A percentile compares a stretch with the other conserved stretches of the same genome.
Evolutionary conservation across 2,888 invertebrate species (phyloP).

Genomic region (Cenopis cana): DNA sequence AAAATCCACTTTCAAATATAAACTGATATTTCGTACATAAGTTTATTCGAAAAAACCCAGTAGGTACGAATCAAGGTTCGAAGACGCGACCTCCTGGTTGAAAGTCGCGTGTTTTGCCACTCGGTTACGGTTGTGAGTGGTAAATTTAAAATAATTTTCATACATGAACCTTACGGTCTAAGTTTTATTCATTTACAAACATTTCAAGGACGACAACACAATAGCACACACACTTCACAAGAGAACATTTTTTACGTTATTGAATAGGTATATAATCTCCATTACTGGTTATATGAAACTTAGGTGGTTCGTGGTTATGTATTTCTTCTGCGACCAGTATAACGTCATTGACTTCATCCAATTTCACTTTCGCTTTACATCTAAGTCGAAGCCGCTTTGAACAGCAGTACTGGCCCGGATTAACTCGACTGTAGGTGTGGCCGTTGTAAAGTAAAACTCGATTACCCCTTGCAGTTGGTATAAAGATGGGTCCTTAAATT

Average conservation of each 20-base stretch:
- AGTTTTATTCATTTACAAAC: no score
- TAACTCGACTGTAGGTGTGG: slow-evolving; percentile 51
- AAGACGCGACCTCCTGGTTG: no score
- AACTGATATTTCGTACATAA: no score
- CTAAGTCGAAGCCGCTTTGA: slow-evolving; percentile 46
- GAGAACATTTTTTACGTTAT: slow-evolving; percentile 18
- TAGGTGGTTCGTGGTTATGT: slow-evolving; percentile 21
- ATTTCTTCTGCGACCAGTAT: not conserved
- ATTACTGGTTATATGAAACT: not conserved
- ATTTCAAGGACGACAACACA: no score
- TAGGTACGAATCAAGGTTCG: no score
- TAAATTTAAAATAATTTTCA: no score
- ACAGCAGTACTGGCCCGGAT: slow-evolving; percentile 52
- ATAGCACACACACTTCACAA: not conserved
- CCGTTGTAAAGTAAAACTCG: slow-evolving; percentile 50
- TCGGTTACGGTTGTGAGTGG: no score
- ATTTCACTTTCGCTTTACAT: slow-evolving; percentile 26
- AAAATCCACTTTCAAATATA: no score
- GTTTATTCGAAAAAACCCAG: no score
- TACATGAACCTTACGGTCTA: no score
- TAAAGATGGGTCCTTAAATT: slow-evolving; percentile 9
- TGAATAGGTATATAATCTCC: slow-evolving; percentile 2
- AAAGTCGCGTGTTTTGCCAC: no score
- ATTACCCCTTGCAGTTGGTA: slow-evolving; percentile 46
- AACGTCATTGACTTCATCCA: slow-evolving; percentile 11